A percentile compares a stretch with the other conserved stretches of the same genome.
Evolutionary conservation across 2,113 vertebrate genomes (phyloP).

Genomic region (Fulica atra): DNA sequence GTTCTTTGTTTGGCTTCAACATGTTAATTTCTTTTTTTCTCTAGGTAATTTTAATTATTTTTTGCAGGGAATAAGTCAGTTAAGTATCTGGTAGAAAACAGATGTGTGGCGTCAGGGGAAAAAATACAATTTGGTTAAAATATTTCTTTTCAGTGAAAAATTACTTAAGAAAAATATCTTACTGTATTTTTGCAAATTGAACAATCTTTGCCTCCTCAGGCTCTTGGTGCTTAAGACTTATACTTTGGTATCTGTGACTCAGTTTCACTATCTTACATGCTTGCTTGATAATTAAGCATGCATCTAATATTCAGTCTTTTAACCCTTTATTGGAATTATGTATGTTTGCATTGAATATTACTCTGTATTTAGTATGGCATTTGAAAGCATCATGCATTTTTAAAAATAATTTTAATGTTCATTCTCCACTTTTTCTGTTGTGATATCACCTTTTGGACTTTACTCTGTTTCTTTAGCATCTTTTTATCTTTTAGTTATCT

Average conservation of each 20-base stretch:
- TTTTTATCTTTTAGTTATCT: neutral
- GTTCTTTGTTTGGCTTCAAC: neutral
- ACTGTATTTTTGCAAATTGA: neutral
- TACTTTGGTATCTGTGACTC: neutral
- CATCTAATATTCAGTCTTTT: neutral
- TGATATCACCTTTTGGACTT: neutral
- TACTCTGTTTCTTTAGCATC: neutral
- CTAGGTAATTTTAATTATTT: neutral
- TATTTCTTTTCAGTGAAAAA: neutral
- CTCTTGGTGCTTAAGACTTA: neutral
- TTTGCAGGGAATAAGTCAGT: rapidly evolving
- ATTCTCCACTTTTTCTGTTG: neutral
- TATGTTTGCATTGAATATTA: neutral
- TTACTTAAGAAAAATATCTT: neutral
- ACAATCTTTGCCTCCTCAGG: neutral
- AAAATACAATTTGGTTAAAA: too few species aligned
- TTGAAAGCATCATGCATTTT: neutral
- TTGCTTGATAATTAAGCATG: neutral
- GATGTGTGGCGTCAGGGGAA: neutral
- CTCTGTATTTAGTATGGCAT: neutral
- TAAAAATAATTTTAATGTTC: neutral
- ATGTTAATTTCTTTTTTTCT: neutral
- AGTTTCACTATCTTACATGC: neutral
- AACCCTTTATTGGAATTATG: neutral
- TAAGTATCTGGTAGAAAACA: neutral